Percentiles rank a stretch among this genome's conserved stretches.
Conservation (phyloP, 2,888 invertebrate species). For the Drosophila conformis region DNA sequence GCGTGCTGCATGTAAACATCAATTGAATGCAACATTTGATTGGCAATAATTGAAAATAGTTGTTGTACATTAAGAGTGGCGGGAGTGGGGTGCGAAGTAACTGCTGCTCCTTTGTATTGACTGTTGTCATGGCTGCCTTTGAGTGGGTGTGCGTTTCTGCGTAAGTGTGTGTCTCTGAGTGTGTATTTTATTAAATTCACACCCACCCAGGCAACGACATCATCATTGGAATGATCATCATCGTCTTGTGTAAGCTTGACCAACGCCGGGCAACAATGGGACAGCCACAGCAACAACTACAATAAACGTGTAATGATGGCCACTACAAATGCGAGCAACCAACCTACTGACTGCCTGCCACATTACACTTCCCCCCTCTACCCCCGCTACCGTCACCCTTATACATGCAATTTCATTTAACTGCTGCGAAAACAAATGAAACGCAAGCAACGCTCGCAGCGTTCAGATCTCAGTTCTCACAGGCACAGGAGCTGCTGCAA, state of each 20-base stretch:
- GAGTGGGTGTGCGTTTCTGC: slow-evolving; percentile 14
- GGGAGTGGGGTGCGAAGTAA: background rate
- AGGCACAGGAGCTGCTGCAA: slow-evolving; percentile 55
- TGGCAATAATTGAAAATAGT: slow-evolving; percentile 84
- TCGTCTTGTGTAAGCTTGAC: slow-evolving; percentile 67
- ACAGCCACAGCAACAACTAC: slow-evolving; percentile 50
- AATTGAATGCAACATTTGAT: slow-evolving; percentile 84
- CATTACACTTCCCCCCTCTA: background rate
- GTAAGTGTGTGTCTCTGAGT: slow-evolving; percentile 24
- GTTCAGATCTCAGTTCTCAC: slow-evolving; percentile 13
- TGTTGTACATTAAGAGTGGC: slow-evolving; percentile 72
- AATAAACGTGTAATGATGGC: slow-evolving; percentile 77
- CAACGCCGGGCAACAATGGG: slow-evolving; percentile 58
- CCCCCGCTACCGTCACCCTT: background rate
- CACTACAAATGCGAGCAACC: slow-evolving; percentile 59
- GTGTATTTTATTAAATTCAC: slow-evolving; percentile 79
- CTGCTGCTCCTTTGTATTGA: slow-evolving; percentile 50
- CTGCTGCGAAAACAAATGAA: slow-evolving; percentile 78
- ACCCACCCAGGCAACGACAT: slow-evolving; percentile 57
- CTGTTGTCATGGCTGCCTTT: slow-evolving; percentile 74
- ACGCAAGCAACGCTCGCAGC: slow-evolving; percentile 39
- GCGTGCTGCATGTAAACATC: slow-evolving; percentile 75
- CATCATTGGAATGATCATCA: slow-evolving; percentile 40
- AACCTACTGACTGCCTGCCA: slow-evolving; percentile 4
- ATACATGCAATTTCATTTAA: slow-evolving; percentile 78